Conservation (phyloP, 2,797 vertebrate genomes). For the Anguilla megastoma region DNA sequence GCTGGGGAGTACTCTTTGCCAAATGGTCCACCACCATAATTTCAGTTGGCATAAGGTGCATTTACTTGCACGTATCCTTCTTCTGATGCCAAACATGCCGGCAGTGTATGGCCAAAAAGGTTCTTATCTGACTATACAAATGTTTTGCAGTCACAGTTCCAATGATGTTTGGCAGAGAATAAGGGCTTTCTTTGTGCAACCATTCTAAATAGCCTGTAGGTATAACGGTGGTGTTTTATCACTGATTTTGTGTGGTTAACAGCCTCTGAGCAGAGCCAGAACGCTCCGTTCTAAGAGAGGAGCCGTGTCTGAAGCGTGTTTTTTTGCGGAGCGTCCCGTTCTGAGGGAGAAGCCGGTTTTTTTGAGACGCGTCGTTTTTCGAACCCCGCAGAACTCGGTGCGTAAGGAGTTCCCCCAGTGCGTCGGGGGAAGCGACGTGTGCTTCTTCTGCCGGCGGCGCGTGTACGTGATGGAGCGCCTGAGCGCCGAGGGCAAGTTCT, state of each 20-base stretch:
- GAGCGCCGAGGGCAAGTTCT: constrained; percentile 97
- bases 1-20: not conserved
- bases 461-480: constrained; percentile 98
- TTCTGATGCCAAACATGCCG: not conserved
- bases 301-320: not conserved
- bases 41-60: not conserved
- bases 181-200: not conserved
- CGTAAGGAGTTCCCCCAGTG: constrained; percentile 96
- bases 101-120: not conserved
- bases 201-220: not conserved
- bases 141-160: not conserved
- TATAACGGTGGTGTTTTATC: not conserved
- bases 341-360: not conserved
- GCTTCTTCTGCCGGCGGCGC: constrained; percentile 92
- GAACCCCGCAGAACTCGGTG: constrained; percentile 79
- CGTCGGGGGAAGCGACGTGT: constrained; percentile 94
- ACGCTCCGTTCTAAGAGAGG: not conserved
- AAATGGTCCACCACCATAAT: not conserved
- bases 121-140: not conserved
- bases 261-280: not conserved
- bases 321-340: not conserved
- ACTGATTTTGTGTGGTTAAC: not conserved
- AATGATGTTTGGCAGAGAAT: not conserved
- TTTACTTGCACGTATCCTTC: too few relatives aligned
- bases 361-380: not conserved